Base-by-base conservation (phyloP, 1,140 invertebrate species). In the Cotesia glomerata region DNA sequence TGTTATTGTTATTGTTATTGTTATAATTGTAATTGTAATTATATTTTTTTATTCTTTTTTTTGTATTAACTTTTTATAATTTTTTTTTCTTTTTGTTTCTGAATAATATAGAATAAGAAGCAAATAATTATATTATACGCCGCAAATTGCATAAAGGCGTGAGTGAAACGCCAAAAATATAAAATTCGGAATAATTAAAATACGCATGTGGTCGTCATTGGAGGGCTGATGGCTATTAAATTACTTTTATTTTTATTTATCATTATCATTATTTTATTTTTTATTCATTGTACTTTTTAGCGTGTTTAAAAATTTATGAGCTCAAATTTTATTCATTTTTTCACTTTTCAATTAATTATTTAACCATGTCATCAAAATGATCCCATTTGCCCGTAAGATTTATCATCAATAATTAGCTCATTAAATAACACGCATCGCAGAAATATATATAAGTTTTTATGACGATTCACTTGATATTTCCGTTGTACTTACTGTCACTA, bases 401-500 rank as follows among this genome's bases (percentile, higher is more conserved):
- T 49, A 51, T 32, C 16, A 5, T 52, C 51, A 56, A 32, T 14
- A 45, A 64, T 16, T 11, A 11, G 13, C 62, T n/a, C 62, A 14
- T 5, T 45, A n/a, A 35, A 64, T 52, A n/a, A 36, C 56, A 62
- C 59, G 35, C 32, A 11, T 39, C 11, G 5, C 2, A 8, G 7
- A 39, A 39, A 7, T 8, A 8, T 8, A 39, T 8, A 8, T 39
- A 8, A 39, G 67, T 71, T 75, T 86, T 84, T 87, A 87, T 81
- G 86, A 85, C 52, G 84, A 84, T 80, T 87, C 81, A 64, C 84
- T 71, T 61, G 76, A 76, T 72, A 85, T 79, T 77, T 85, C 86
- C 59, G 82, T 58, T 72, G 79, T 79, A 81, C 76, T 85, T 73
- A 81, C 81, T 51, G 78, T 36, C 52, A 75, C 74, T 72, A 73